Conservation (phyloP, 2,888 invertebrate species). For the Ecliptopera silaceata region DNA sequence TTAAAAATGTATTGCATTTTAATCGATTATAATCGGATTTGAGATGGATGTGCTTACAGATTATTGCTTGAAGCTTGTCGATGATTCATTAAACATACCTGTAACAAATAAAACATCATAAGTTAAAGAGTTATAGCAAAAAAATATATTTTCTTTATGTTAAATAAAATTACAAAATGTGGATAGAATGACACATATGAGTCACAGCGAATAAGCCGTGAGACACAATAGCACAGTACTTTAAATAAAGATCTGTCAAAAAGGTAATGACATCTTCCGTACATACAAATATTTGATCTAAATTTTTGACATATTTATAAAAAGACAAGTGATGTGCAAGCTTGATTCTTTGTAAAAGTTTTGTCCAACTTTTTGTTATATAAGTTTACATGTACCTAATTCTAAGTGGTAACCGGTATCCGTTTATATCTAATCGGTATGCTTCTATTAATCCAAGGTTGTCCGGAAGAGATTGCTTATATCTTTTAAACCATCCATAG, state of each 20-base stretch:
- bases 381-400: too few relatives aligned
- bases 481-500: too few relatives aligned
- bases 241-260: slow-evolving; percentile 18
- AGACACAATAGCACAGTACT: slow-evolving; percentile 2
- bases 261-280: slow-evolving; percentile 17
- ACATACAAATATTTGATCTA: slow-evolving; percentile 16
- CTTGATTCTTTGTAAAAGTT: slow-evolving; percentile 7
- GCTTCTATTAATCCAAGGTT: too few relatives aligned
- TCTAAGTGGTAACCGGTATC: too few relatives aligned
- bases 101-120: slow-evolving; percentile 37
- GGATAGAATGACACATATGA: slow-evolving; percentile 9
- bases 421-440: too few relatives aligned
- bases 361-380: background rate
- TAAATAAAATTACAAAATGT: background rate
- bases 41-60: slow-evolving; percentile 11
- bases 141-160: too few relatives aligned
- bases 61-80: slow-evolving; percentile 4
- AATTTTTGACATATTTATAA: slow-evolving; percentile 5
- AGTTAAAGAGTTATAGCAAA: background rate
- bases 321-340: slow-evolving; percentile 3
- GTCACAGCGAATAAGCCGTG: slow-evolving; percentile 2
- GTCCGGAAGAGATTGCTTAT: too few relatives aligned
- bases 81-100: slow-evolving; percentile 41
- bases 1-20: slow-evolving; percentile 18
- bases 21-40: slow-evolving; percentile 7